Percentiles rank a stretch among this genome's conserved stretches.
Evolutionary conservation across 2,113 vertebrate genomes (phyloP).

Genomic region (rabbit (Oryctolagus cuniculus)): mOryCun1.1 NC_091453.1:102635001-102635500

Average conservation of each 20-base stretch:
- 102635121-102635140: conserved; percentile 15
- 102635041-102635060: neutral
- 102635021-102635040: conserved; percentile 24
- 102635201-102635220: conserved; percentile 37
- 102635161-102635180: conserved; percentile 20
- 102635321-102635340: conserved; percentile 9
- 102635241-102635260: conserved; percentile 36
- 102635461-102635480: neutral
- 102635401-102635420: conserved; percentile 39
- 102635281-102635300: neutral
- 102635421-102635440: conserved; percentile 33
- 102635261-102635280: neutral
- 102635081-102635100: neutral
- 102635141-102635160: neutral
- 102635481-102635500: conserved; percentile 34
- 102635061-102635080: neutral
- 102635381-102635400: neutral
- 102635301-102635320: conserved; percentile 31
- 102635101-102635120: neutral
- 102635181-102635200: too few relatives aligned
- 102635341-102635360: neutral
- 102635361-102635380: conserved; percentile 25
- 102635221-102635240: neutral
- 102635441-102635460: conserved; percentile 21
- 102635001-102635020: neutral